These are phyloP conservation scores for Chelidonichthys spinosus DNA, from an alignment of 2,797 vertebrate species.

Conservation along the genomic window DNA sequence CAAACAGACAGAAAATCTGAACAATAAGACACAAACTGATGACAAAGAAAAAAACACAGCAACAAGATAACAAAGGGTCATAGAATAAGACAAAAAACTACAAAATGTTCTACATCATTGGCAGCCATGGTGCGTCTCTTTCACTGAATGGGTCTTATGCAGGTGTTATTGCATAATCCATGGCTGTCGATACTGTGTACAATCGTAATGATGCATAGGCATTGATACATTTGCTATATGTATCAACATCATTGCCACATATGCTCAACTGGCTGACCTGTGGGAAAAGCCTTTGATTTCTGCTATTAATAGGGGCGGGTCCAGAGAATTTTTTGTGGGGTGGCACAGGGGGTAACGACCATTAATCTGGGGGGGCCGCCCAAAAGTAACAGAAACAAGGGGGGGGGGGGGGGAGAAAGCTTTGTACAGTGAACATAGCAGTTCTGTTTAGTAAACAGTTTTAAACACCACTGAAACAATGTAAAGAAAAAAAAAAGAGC, in stretches of 20 bases:
- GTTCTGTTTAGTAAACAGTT: too few species aligned
- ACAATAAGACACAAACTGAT: background rate
- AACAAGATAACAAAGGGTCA: background rate
- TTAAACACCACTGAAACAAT: too few species aligned
- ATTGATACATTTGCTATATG: conserved; percentile 2
- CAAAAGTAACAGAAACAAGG: too few species aligned
- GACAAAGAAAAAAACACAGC: background rate
- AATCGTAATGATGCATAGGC: background rate
- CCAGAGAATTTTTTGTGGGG: too few species aligned
- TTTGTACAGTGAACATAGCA: too few species aligned
- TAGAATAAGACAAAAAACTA: background rate
- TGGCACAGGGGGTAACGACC: too few species aligned
- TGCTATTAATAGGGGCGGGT: background rate
- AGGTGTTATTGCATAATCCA: background rate
- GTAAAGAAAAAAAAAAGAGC: too few species aligned
- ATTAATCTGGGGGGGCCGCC: too few species aligned
- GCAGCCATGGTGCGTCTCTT: background rate
- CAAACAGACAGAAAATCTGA: too few species aligned
- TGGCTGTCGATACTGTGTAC: background rate
- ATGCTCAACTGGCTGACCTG: background rate
- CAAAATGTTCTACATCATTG: background rate
- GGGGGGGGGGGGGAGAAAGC: too few species aligned
- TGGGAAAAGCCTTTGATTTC: conserved; percentile 1
- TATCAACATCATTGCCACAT: background rate
- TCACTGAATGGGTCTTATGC: background rate